A percentile compares a stretch with the other conserved stretches of the same genome.
These are phyloP conservation scores for Mamestra brassicae DNA, from an alignment of 2,888 invertebrate genomes.

Conservation along the genomic window DNA sequence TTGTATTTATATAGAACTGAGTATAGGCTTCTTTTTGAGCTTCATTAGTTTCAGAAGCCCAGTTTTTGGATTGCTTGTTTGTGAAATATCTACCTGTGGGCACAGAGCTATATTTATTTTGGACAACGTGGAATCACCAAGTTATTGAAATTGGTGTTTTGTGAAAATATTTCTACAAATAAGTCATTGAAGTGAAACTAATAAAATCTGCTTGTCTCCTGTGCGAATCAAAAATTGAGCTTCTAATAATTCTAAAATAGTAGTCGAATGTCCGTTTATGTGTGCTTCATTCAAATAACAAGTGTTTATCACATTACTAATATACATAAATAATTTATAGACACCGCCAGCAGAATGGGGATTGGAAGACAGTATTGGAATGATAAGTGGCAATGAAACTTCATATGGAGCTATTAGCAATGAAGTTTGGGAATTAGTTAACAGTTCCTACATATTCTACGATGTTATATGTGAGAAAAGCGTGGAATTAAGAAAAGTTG, in stretches of 20 bases:
- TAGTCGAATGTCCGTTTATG: conserved; percentile 17
- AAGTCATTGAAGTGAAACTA: neutral
- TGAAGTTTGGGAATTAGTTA: conserved; percentile 81
- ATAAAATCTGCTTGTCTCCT: neutral
- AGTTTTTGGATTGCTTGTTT: conserved; percentile 26
- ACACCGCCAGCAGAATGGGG: conserved; percentile 69
- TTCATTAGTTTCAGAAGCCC: conserved; percentile 23
- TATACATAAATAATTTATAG: conserved; percentile 67
- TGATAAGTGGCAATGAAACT: conserved; percentile 61
- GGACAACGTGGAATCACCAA: too few species aligned
- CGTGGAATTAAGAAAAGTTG: conserved; percentile 72
- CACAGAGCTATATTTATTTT: neutral
- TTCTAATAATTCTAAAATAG: conserved; percentile 9
- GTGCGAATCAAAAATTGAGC: conserved; percentile 15
- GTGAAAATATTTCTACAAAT: neutral
- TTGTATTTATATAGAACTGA: conserved; percentile 9
- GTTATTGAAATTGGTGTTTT: neutral
- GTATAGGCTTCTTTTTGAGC: conserved; percentile 28
- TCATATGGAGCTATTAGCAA: conserved; percentile 76
- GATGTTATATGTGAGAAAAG: conserved; percentile 85
- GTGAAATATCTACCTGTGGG: neutral
- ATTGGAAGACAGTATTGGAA: conserved; percentile 60
- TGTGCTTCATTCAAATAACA: conserved; percentile 8
- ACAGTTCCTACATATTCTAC: conserved; percentile 79
- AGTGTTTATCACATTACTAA: neutral